Percentiles rank a stretch among this genome's conserved stretches.
Evolutionary conservation across 2,888 invertebrate genomes (phyloP).

Genomic region (Molorchus minor): DNA sequence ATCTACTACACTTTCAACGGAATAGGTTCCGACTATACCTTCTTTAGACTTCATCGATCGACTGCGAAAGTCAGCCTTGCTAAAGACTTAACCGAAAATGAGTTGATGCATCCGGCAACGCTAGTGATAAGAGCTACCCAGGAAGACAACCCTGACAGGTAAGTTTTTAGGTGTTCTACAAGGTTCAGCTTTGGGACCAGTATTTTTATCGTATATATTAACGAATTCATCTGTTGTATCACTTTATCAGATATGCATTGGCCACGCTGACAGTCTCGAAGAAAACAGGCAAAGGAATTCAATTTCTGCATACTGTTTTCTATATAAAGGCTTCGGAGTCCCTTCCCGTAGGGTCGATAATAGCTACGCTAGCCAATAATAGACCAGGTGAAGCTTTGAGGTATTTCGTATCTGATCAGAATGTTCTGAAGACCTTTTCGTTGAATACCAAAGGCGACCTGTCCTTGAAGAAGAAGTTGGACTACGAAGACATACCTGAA

Average conservation of each 20-base stretch:
- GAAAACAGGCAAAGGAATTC: slow-evolving; percentile 59
- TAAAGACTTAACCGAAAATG: slow-evolving; percentile 68
- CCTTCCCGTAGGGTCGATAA: slow-evolving; percentile 75
- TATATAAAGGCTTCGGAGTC: slow-evolving; percentile 79
- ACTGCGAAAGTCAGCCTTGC: slow-evolving; percentile 71
- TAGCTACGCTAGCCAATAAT: slow-evolving; percentile 76
- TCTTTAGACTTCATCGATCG: slow-evolving; percentile 72
- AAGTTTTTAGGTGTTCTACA: too few species aligned
- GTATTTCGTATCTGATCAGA: slow-evolving; percentile 80
- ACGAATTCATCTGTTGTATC: too few species aligned
- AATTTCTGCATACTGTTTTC: slow-evolving; percentile 78
- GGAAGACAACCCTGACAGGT: slow-evolving; percentile 85
- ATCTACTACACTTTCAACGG: slow-evolving; percentile 75
- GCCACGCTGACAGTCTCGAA: slow-evolving; percentile 79
- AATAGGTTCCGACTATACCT: slow-evolving; percentile 70
- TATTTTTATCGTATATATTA: too few species aligned
- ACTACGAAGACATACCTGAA: slow-evolving; percentile 77
- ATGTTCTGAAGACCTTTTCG: slow-evolving; percentile 77
- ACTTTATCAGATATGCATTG: slow-evolving; percentile 73
- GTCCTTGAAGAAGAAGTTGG: slow-evolving; percentile 76
- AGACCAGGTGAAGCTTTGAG: slow-evolving; percentile 72
- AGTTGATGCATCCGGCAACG: slow-evolving; percentile 76
- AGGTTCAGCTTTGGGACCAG: too few species aligned
- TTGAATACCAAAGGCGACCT: slow-evolving; percentile 84
- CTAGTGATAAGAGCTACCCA: slow-evolving; percentile 78